Base-by-base conservation (phyloP, 2,797 vertebrate genomes). In the Chelmon rostratus region DNA sequence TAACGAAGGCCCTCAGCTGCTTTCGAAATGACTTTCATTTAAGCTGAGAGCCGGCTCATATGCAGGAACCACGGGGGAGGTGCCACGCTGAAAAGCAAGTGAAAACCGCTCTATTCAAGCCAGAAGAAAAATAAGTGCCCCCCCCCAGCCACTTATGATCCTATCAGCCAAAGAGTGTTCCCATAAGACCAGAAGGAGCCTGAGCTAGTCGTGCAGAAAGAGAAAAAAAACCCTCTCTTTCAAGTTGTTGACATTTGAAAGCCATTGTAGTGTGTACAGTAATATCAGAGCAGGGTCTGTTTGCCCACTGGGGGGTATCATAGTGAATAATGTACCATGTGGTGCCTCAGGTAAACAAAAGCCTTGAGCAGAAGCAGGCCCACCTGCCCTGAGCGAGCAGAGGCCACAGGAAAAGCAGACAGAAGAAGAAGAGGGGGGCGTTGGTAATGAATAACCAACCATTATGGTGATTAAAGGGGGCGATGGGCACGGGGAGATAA, bases 401-500 rank as follows among this genome's bases (percentile, higher is more conserved):
- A 86, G 81, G 68, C 82, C 72, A 72, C 74, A 81, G 90, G 66
- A 86, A 69, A n/a, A 73, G 68, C 65, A 38, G 74, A 63, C 58
- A 70, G 77, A 73, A 23, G 78, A 65, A 42, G 69, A 77, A 46
- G 11, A 5, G 56, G 72, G 47, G 68, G 74, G 76, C 21, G 57
- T 5, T 15, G 78, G 65, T 86, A 82, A 91, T 88, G 85, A 89
- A 84, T 90, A 91, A 89, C 85, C 64, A 58, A 63, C 78, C 82
- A 88, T 92, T 90, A 81, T 52, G 44, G 58, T 86, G 92, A 93
- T 94, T 91, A 94, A 85, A 91, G 78, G 69, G 77, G 72, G 28
- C 31, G 69, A 89, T 79, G 77, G 84, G 87, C 86, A 76, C n/a
- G 11, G 62, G 13, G 77, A 92, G 95, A 96, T 95, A 93, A 94